Percentiles rank a stretch among this genome's conserved stretches.
These are phyloP conservation scores for Leptinotarsa rubiginosa DNA, from an alignment of 2,888 invertebrate species.

Conservation along the genomic window DNA sequence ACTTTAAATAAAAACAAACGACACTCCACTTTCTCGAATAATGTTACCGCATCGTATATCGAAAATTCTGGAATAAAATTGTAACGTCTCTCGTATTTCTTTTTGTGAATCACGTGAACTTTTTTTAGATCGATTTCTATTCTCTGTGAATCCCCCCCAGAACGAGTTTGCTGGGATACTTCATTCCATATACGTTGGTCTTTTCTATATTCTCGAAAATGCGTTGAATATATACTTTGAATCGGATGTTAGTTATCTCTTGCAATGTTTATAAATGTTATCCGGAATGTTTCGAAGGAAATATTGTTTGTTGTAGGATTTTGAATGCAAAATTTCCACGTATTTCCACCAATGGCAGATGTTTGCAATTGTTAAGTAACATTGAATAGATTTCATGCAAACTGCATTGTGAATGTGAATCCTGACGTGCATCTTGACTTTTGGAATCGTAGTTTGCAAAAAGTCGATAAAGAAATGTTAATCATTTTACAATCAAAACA, in stretches of 20 bases:
- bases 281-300: background rate
- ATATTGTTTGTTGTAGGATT: background rate
- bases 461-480: background rate
- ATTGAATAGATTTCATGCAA: conserved; percentile 1
- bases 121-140: background rate
- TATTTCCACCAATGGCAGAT: background rate
- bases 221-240: background rate
- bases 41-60: no score
- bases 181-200: background rate
- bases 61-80: no score
- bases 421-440: background rate
- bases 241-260: background rate
- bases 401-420: background rate
- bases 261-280: background rate
- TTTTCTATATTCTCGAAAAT: background rate
- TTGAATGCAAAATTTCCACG: background rate
- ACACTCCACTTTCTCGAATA: no score
- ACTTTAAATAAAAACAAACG: no score
- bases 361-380: background rate
- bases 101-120: no score
- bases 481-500: background rate
- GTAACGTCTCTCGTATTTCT: no score
- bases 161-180: background rate
- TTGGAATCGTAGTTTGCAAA: background rate
- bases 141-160: conserved; percentile 4